Conservation (phyloP, 2,888 invertebrate genomes). For the Dryococelus australis region DNA sequence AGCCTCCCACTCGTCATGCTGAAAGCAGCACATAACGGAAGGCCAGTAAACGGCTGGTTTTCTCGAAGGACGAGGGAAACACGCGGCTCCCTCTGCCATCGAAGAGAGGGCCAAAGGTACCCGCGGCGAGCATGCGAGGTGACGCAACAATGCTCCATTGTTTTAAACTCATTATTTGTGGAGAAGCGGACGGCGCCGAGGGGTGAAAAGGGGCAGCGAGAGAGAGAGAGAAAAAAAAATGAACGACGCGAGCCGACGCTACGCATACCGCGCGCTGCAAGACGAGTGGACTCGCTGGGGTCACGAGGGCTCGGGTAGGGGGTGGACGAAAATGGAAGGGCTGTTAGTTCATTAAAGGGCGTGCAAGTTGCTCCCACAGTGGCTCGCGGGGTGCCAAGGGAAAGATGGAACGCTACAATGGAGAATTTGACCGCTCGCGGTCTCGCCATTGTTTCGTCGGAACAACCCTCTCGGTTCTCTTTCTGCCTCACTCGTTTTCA, state of each 20-base stretch:
- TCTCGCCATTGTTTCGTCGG: not conserved
- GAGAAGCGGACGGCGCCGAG: not conserved
- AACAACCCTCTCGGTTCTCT: not conserved
- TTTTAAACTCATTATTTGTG: constrained; percentile 29
- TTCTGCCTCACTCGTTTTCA: not conserved
- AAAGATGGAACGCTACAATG: not conserved
- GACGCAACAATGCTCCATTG: constrained; percentile 24
- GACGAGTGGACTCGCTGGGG: not conserved
- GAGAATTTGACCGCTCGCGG: not conserved
- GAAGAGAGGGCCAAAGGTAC: not conserved
- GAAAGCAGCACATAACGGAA: too few relatives aligned
- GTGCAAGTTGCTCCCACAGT: not conserved
- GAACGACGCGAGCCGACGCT: not conserved
- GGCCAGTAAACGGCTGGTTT: too few relatives aligned
- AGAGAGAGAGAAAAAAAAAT: not conserved
- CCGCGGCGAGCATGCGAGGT: not conserved
- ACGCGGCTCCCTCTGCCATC: not conserved
- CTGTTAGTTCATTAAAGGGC: constrained; percentile 4
- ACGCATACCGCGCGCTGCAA: not conserved
- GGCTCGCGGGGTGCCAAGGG: too few relatives aligned
- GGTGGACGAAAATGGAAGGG: not conserved
- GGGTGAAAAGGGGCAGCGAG: not conserved
- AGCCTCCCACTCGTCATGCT: too few relatives aligned
- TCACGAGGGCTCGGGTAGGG: not conserved
- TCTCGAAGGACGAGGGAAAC: too few relatives aligned